These are phyloP conservation scores for Dipus sagitta DNA, from an alignment of 2,797 vertebrate species.

Conservation along the genomic window DNA sequence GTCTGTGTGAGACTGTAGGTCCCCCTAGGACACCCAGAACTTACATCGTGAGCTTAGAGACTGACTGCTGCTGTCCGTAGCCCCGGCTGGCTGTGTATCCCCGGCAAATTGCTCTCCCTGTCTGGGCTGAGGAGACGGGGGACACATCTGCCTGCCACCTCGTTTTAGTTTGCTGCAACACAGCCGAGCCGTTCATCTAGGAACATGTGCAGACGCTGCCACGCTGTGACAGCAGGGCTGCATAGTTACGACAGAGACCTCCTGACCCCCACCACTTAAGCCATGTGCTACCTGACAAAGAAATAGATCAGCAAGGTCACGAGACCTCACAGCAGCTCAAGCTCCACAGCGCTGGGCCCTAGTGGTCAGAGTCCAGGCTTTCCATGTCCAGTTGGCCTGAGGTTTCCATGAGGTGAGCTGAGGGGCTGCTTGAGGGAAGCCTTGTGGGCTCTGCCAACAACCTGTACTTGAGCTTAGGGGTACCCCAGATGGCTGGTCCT, in stretches of 20 bases:
- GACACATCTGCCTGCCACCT: background rate
- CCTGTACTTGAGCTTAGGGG: background rate
- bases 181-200: rapidly evolving
- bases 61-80: too few species aligned
- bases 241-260: background rate
- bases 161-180: background rate
- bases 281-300: background rate
- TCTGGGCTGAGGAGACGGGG: background rate
- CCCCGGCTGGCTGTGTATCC: background rate
- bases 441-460: background rate
- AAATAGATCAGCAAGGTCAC: background rate
- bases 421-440: background rate
- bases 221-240: background rate
- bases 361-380: background rate
- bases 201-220: rapidly evolving
- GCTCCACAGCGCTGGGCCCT: background rate
- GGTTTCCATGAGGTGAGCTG: background rate
- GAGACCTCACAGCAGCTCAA: background rate
- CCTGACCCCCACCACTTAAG: background rate
- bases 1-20: background rate
- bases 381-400: background rate
- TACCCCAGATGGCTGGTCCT: background rate
- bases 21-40: background rate
- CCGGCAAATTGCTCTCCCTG: background rate
- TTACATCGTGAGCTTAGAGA: background rate